These are phyloP conservation scores for Aphrocallistes beatrix DNA, from an alignment of 37 sponge, comb jelly and placozoan species.

Conservation along the genomic window DNA sequence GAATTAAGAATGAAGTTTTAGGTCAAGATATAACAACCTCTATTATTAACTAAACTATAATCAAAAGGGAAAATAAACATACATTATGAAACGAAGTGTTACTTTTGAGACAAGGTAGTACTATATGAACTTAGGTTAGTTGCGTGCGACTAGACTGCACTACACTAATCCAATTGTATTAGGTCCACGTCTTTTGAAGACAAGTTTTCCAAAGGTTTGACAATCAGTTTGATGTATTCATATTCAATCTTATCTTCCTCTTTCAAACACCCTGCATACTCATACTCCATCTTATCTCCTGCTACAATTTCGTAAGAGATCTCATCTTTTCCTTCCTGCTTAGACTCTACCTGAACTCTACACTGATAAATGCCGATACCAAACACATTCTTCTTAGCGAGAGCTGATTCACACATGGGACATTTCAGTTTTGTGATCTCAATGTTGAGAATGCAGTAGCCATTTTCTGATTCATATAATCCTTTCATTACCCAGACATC, in stretches of 20 bases:
- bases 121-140: too few relatives aligned
- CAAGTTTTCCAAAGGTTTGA: too few relatives aligned
- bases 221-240: constrained; percentile 8
- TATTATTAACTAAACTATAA: too few relatives aligned
- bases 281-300: not conserved
- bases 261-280: not conserved
- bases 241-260: not conserved
- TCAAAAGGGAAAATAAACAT: too few relatives aligned
- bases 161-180: too few relatives aligned
- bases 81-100: too few relatives aligned
- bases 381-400: not conserved
- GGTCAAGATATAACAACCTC: too few relatives aligned
- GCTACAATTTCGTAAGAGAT: not conserved
- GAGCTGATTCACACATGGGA: not conserved
- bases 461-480: not conserved
- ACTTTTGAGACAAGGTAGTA: too few relatives aligned
- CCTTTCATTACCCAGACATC: not conserved
- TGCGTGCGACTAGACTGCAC: too few relatives aligned
- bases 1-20: too few relatives aligned
- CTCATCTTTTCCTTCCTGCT: not conserved
- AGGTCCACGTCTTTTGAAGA: too few relatives aligned
- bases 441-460: not conserved
- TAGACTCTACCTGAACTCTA: not conserved
- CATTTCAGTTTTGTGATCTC: not conserved
- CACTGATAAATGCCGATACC: not conserved